Evolutionary conservation across 1,140 invertebrate species (phyloP), one percentile per base, ranked within the genome.

Genomic region (Formica selysi): DNA sequence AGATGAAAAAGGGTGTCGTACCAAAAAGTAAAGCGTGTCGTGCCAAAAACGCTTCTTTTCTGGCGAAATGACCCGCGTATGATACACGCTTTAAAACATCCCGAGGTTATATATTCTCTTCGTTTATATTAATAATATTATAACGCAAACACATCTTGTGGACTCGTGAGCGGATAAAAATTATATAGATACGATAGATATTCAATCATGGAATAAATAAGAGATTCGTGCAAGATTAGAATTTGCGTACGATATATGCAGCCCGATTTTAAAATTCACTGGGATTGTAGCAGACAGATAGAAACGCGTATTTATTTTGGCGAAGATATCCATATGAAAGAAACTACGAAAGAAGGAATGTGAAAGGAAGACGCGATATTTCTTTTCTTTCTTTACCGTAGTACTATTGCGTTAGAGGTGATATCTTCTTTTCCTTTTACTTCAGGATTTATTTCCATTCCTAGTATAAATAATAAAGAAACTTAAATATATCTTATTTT

Each of bases 21-120:
- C n/a, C n/a, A n/a, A n/a, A n/a, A n/a, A 85, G 67, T 48, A 64
- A 79, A 51, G 36, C 48, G 22, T 62, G 32, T 16, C 59, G 84
- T 86, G 90, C 84, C 87, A 90, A 88, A 91, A 91, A 81, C 87
- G 54, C 19, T 81, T 32, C 3, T 81, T 41, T 3, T 44, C 7
- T 44, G 51, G 36, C 65, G 26, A 61, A 6, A 73, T 38, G 11
- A 26, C 57, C 32, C 16, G 48, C 48, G 16, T 3, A 13, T 70
- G 29, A 32, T 65, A 26, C 41, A 26, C 5, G 41, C 19, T 64
- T 65, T 48, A 65, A 48, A 51, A 22, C 22, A 13, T 2, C 2
- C 32, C 48, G 48, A 51, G 48, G 16, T 51, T 51, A 22, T 22
- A 22, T 22, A 22, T 19, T 51, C 16, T n/a, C 10, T 57, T 70